Evolutionary conservation across 2,797 vertebrate genomes (phyloP), one percentile per base, ranked within the genome.

Genomic region (Chelon labrosus): DNA sequence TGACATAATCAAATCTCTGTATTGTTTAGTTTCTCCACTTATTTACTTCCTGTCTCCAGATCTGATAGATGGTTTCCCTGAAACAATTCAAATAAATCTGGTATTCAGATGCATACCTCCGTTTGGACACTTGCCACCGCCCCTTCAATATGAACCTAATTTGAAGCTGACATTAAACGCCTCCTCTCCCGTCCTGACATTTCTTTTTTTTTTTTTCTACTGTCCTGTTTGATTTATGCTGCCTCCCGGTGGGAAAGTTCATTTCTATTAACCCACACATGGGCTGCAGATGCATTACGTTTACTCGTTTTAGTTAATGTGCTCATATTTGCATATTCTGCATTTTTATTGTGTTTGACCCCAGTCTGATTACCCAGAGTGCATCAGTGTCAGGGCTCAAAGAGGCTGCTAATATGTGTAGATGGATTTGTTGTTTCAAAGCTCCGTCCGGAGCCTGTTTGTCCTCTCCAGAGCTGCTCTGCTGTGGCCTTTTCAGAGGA

Each of bases 221-320:
- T 27, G 25, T 27, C 25, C 25, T 27, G 10, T 63, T n/a, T 63
- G 64, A 69, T 75, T 76, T 16, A 61, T 73, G 50, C 35, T 13
- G 53, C 62, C 14, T 61, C 47, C 38, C 17, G 47, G 0, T 6
- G 41, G 11, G 1, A 74, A 31, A 65, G 71, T 58, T 82, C 37
- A 65, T 73, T 77, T 69, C 70, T 19, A 66, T 84, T 79, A 77
- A 59, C 69, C 70, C 25, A 1, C 38, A 42, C 7, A 4, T 8
- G 7, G 38, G 60, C 14, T 1, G 16, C 3, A 65, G 51, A 65
- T 19, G 27, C 44, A 19, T 77, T 44, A 16, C 52, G 46, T 70
- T 70, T 25, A 16, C 38, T 63, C 35, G 8, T 54, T 46, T 60
- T 44, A 2, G 4, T 54, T 42, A 66, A 70, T 46, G 17, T 25